phyloP scores from a whole-genome alignment of 2,797 vertebrate species.

The Euthynnus affinis region DNA sequence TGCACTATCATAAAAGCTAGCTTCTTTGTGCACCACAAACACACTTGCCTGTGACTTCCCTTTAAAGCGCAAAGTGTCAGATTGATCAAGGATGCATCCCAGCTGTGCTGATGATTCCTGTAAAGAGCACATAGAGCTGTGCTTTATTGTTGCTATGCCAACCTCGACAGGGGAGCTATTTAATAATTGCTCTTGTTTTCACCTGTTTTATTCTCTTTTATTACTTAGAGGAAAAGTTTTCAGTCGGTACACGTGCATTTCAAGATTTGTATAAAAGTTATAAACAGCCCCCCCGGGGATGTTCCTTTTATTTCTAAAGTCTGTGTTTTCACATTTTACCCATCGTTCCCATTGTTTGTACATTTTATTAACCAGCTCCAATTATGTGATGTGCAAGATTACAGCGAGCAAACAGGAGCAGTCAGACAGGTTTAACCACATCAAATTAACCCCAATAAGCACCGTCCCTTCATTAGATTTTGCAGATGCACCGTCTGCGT shows the following conservation, averaged over 20 bases:
- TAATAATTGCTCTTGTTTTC: constrained; percentile 25
- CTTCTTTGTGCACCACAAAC: not conserved
- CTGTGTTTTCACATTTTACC: not conserved
- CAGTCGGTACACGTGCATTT: constrained; percentile 14
- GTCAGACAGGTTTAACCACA: not conserved
- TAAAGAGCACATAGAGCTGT: constrained; percentile 24
- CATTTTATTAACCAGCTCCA: not conserved
- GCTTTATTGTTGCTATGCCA: constrained; percentile 48
- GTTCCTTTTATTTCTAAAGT: constrained; percentile 6
- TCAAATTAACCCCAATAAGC: not conserved
- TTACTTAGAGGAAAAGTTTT: constrained; percentile 22
- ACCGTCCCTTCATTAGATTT: not conserved
- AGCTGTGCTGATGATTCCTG: constrained; percentile 40
- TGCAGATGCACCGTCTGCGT: not conserved
- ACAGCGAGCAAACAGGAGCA: not conserved
- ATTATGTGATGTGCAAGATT: not conserved
- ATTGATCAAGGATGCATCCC: constrained; percentile 35
- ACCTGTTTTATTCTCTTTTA: constrained; percentile 38
- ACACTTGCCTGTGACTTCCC: not conserved
- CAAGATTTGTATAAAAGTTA: constrained; percentile 1
- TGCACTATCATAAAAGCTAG: not conserved
- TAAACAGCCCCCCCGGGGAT: not conserved
- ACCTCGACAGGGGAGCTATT: constrained; percentile 34
- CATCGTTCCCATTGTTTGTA: not conserved
- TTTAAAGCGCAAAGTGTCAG: constrained; percentile 1